Evolutionary conservation across 2,888 invertebrate species (phyloP).

Genomic region (Amphipyra tragopoginis): DNA sequence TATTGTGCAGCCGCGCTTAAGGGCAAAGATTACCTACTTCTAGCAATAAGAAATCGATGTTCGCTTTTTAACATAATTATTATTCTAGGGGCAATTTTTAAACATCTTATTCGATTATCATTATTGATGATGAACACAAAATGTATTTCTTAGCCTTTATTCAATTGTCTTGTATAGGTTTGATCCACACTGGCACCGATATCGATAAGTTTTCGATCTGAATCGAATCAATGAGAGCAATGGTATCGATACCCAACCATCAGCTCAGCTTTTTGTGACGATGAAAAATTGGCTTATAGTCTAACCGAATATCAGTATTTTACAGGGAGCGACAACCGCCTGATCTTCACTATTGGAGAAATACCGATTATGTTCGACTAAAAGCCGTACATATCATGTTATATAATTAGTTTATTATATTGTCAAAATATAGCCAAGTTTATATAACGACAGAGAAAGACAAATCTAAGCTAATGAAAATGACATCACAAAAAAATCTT

Average conservation of each 20-base stretch:
- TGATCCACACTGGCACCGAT: conserved; percentile 21
- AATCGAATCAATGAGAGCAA: not conserved
- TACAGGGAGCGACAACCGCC: too few species aligned
- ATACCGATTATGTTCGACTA: too few species aligned
- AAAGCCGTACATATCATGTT: too few species aligned
- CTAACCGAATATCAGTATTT: too few species aligned
- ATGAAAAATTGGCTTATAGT: not conserved
- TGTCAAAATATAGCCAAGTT: too few species aligned
- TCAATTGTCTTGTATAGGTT: conserved; percentile 16
- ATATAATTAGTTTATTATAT: too few species aligned
- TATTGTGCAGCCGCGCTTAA: too few species aligned
- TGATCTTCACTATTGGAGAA: too few species aligned
- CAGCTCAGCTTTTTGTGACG: not conserved
- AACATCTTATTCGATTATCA: conserved; percentile 12
- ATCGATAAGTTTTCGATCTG: conserved; percentile 24
- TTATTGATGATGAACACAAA: conserved; percentile 42
- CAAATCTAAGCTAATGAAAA: too few species aligned
- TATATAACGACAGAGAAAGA: too few species aligned
- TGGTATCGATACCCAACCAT: not conserved
- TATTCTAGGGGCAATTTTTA: conserved; percentile 24
- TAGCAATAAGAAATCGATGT: not conserved
- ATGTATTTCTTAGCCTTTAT: conserved; percentile 14
- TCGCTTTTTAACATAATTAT: conserved; percentile 10
- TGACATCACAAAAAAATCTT: too few species aligned
- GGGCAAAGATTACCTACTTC: too few species aligned